These are phyloP conservation scores for Polypedilum vanderplanki DNA, from an alignment of 1,140 invertebrate genomes.

Conservation along the genomic window DNA sequence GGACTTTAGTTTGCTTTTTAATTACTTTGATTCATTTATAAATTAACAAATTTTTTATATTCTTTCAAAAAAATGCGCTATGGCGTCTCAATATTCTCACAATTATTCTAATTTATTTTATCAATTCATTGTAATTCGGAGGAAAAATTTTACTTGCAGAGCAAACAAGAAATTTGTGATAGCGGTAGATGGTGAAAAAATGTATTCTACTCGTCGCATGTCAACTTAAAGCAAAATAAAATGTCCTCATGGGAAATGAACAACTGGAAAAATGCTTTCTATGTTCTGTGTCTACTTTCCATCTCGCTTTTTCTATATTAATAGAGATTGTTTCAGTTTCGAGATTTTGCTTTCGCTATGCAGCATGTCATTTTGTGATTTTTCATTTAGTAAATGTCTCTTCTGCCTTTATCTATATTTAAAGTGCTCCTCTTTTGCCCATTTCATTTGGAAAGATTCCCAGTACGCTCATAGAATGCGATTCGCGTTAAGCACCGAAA, in stretches of 20 bases:
- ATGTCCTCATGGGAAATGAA: not conserved
- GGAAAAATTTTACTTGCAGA: not conserved
- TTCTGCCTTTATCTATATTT: not conserved
- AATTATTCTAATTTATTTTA: not conserved
- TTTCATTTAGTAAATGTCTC: not conserved
- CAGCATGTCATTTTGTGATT: not conserved
- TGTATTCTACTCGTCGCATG: slow-evolving; percentile 4
- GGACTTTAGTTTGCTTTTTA: no score
- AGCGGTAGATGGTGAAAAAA: not conserved
- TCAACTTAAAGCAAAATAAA: not conserved
- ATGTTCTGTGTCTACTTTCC: not conserved
- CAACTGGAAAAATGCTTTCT: not conserved
- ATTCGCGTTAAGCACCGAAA: no score
- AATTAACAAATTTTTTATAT: not conserved
- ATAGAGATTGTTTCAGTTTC: not conserved
- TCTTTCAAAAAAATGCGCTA: not conserved
- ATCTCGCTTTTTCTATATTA: not conserved
- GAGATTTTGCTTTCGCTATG: not conserved
- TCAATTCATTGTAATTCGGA: not conserved
- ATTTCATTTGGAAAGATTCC: not conserved
- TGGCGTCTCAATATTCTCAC: not conserved
- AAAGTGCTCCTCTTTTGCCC: not conserved
- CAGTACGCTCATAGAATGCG: not conserved
- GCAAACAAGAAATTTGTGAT: no score
- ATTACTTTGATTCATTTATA: no score